Evolutionary conservation across 2,888 invertebrate genomes (phyloP).

Genomic region (Asteroscopus sphinx): DNA sequence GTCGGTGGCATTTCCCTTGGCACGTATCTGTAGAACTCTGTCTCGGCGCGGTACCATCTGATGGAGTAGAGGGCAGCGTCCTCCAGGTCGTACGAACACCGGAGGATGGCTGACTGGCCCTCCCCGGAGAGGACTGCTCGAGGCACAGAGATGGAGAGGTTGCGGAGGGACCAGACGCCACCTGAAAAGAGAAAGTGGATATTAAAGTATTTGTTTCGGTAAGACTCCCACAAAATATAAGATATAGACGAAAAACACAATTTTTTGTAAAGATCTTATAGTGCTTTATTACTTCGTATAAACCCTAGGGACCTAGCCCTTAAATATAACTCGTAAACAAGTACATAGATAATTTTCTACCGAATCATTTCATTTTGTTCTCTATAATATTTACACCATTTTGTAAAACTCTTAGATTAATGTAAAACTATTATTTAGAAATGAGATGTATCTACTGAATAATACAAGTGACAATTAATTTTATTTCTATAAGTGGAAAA

Average conservation of each 20-base stretch:
- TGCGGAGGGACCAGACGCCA: conserved; percentile 84
- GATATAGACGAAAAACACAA: no score
- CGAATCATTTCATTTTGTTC: conserved; percentile 19
- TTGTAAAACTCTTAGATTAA: no score
- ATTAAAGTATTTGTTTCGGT: background rate
- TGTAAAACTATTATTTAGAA: no score
- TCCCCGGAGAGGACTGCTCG: conserved; percentile 89
- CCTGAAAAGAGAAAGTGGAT: conserved; percentile 65
- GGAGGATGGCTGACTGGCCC: conserved; percentile 85
- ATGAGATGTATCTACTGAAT: no score
- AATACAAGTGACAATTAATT: no score
- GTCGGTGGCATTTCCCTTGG: conserved; percentile 93
- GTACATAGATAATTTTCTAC: conserved; percentile 1
- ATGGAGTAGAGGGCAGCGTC: conserved; percentile 92
- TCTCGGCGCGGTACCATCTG: conserved; percentile 92
- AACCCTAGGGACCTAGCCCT: conserved; percentile 7
- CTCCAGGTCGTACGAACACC: conserved; percentile 90
- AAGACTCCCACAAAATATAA: no score
- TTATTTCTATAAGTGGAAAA: no score
- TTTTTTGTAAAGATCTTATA: no score
- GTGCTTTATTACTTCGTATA: background rate
- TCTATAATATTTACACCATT: conserved; percentile 2
- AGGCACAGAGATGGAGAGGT: conserved; percentile 87
- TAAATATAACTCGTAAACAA: conserved; percentile 9
- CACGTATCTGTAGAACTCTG: conserved; percentile 94